Percentiles rank a stretch among this genome's conserved stretches.
Conservation (phyloP, 2,888 invertebrate genomes). For the Ophraella communa region DNA sequence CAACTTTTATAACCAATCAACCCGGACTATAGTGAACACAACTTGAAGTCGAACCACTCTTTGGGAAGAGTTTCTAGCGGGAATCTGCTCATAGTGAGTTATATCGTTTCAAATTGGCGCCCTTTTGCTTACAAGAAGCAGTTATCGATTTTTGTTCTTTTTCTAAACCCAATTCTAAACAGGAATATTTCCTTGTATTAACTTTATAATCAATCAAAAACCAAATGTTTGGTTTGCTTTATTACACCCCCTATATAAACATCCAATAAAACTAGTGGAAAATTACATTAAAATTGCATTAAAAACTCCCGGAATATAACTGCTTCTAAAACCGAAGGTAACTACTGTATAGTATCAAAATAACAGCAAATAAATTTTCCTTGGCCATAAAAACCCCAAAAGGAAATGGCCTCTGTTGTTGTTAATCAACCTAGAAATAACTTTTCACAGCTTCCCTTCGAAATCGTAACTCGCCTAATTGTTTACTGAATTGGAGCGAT, state of each 20-base stretch:
- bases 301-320: not conserved
- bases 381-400: slow-evolving; percentile 10
- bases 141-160: no score
- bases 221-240: not conserved
- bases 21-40: no score
- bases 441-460: slow-evolving; percentile 23
- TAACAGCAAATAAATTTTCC: slow-evolving; percentile 8
- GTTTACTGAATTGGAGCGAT: slow-evolving; percentile 27
- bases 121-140: no score
- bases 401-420: slow-evolving; percentile 17
- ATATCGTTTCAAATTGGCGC: no score
- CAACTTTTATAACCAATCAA: no score
- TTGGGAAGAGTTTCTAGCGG: no score
- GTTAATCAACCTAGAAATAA: slow-evolving; percentile 14
- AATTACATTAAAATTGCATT: not conserved
- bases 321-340: not conserved
- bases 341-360: not conserved
- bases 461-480: slow-evolving; percentile 24
- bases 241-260: not conserved
- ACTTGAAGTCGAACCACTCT: no score
- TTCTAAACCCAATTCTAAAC: no score
- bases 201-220: no score
- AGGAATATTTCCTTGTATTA: no score
- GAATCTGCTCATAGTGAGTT: no score
- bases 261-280: not conserved